Evolutionary conservation across 2,797 vertebrate species (phyloP), one percentile per base, ranked within the genome.

Genomic region (Cyclopterus lumpus): DNA sequence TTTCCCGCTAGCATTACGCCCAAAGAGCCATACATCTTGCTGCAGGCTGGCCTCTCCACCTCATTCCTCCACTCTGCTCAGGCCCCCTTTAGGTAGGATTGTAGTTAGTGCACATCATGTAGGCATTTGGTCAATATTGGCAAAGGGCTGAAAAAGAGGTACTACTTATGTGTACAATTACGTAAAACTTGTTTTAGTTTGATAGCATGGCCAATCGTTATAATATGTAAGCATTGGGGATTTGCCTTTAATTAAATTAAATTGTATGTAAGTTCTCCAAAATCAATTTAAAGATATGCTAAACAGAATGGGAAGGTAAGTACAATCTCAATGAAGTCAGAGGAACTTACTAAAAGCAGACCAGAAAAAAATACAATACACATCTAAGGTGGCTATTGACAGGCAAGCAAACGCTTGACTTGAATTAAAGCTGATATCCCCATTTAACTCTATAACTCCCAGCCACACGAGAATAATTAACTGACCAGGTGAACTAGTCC

Each of bases 21-120:
- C 67, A 15, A 10, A 38, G 49, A 84, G 80, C 44, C 54, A 85
- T 89, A 81, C 76, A 86, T 89, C 85, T 84, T 75, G 44, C 66
- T 61, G 71, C 73, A 59, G 71, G 46, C 69, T 32, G 42, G 22
- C 58, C 58, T 70, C 69, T 51, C 40, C 51, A 67, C 51, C 66
- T 71, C 67, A 61, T 51, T 65, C 60, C 65, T 81, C 59, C 28
- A 65, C 60, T 59, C 34, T 64, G 46, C 58, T n/a, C 67, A 65
- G 66, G 34, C 57, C 15, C 54, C 59, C 69, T 65, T 67, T 59
- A 67, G 36, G 22, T 68, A 40, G 53, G 54, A 64, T 65, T 79
- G 81, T 40, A 63, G 67, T 57, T 55, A 44, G 76, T 28, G 60
- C 48, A 76, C 15, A 67, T 64, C 55, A 58, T 59, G 40, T 61